Base-by-base conservation (phyloP, 1,140 invertebrate species). In the Scaptomyza pallida region DNA sequence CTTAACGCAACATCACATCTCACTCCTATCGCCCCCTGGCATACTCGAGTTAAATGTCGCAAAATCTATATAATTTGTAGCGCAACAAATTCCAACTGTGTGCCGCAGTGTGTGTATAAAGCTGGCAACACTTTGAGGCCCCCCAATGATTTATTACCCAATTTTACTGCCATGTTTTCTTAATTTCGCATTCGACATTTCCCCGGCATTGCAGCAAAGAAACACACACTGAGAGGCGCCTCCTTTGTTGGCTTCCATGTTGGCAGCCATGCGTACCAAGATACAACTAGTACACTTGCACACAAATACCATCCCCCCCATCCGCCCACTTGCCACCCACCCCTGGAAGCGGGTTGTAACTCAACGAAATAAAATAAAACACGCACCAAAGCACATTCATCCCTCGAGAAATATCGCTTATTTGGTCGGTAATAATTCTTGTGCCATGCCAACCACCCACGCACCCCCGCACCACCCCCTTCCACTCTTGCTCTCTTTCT, bases 321-420 rank as follows among this genome's bases (percentile, higher is more conserved):
- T n/a, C n/a, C n/a, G 21, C 19, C 4, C 19, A 2, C 19, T 21
- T 4, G 2, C 19, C 19, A 19, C 13, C 48, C 69, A 74, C 60
- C 75, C 75, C 60, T 50, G 61, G 64, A 62, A 80, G 74, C 80
- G 78, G 83, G 76, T 78, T 82, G 82, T 88, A 89, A 89, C 83
- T 89, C 79, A 90, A 90, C 89, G 82, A 90, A 90, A 90, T 90
- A 90, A 90, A 90, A 90, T 90, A 90, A 90, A 90, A 90, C 89
- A 90, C 89, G 89, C 89, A 90, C 89, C 85, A 90, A 90, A 81
- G 89, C 85, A 90, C 89, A 90, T 90, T 90, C 89, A 90, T 90
- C 89, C 89, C 89, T 90, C 89, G 89, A 90, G 89, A 90, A 89
- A 89, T 90, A 90, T 90, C 82, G 89, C 89, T 90, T 90, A 90